These are phyloP conservation scores for Tragelaphus buxtoni DNA, from an alignment of 2,113 vertebrate species.

Conservation along the genomic window DNA sequence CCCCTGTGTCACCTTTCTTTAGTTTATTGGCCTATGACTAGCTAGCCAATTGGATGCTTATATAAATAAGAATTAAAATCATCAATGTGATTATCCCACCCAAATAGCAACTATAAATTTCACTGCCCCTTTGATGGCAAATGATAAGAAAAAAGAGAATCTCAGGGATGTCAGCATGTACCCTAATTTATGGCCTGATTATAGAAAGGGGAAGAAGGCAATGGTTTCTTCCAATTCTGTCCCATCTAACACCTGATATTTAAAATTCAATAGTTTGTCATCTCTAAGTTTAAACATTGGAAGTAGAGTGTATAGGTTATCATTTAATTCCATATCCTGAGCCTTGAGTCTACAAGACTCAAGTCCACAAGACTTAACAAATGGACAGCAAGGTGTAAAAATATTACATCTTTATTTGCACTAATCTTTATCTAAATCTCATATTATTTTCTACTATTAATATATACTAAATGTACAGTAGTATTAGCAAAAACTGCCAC, in stretches of 20 bases:
- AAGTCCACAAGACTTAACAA: not conserved
- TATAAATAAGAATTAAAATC: not conserved
- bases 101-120: not conserved
- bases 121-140: not conserved
- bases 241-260: not conserved
- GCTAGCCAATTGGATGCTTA: not conserved
- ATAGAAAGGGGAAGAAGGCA: not conserved
- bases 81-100: not conserved
- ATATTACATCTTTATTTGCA: not conserved
- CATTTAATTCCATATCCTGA: not conserved
- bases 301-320: not conserved
- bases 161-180: not conserved
- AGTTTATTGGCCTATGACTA: not conserved
- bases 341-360: too few species aligned
- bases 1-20: not conserved
- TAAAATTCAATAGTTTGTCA: not conserved
- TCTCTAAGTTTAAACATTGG: not conserved
- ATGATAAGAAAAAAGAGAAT: not conserved
- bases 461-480: not conserved
- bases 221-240: not conserved
- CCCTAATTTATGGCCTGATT: not conserved
- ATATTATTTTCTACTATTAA: not conserved
- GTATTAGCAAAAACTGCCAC: not conserved
- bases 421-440: not conserved
- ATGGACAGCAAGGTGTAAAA: not conserved